Base-by-base conservation (phyloP, 2,113 vertebrate species). In the Poeciliopsis turrubarensis region DNA sequence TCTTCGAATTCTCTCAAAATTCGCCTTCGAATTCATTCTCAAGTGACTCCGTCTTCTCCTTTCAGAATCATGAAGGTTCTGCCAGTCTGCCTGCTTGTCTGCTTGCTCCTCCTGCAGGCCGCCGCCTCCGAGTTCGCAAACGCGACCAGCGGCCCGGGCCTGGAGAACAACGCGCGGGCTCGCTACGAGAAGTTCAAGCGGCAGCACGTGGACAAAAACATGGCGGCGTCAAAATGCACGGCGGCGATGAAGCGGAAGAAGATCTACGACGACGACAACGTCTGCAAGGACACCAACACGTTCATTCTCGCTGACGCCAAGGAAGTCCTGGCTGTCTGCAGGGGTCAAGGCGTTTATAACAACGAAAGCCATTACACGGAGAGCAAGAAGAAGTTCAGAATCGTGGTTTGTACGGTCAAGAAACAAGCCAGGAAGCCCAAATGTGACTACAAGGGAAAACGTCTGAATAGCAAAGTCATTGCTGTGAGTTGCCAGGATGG, bases 81-180 rank as follows among this genome's bases (percentile, higher is more conserved):
- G 6, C 61, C 2, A 3, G 32, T 30, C 15, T 62, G 60, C 25
- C 61, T 63, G 61, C 61, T 63, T 3, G 25, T 15, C 60, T 62
- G 12, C 30, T 15, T 62, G 60, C 30, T 30, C 13, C 61, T 19
- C 2, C 1, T 63, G 11, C 61, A 31, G 9, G 29, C 30, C 29
- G 9, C 3, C 3, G 17, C 61, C 15, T 31, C 30, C 0, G 29
- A 63, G 61, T 62, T 5, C 14, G 6, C 7, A 29, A 62, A 29
- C 1, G 11, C 30, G 9, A 30, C 29, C 25, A 3, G 29, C 17
- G 9, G 0, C 2, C 10, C 30, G 9, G 29, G 22, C 31, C 4
- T 5, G 25, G 19, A 3, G 22, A 5, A 22, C 17, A 1, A 31
- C 15, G 3, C 2, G 1, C 5, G 0, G 5, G n/a, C 2, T 4